Percentiles rank a stretch among this genome's conserved stretches.
These are phyloP conservation scores for Hippoglossus hippoglossus DNA, from an alignment of 2,797 vertebrate genomes.

Conservation along the genomic window DNA sequence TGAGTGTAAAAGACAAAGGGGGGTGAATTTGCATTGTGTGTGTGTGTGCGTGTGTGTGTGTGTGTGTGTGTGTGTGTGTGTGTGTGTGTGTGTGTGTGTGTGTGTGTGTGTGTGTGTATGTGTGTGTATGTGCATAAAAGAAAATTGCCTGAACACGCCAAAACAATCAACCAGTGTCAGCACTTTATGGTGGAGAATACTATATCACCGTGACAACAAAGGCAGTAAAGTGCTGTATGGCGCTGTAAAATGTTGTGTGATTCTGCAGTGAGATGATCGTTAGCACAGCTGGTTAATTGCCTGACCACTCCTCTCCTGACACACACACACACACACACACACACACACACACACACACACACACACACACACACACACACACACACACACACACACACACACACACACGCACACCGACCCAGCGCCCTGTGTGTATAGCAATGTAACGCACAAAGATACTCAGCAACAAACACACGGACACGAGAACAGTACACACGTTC, in stretches of 20 bases:
- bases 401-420: constrained; percentile 39
- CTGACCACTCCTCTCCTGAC: constrained; percentile 65
- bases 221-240: constrained; percentile 76
- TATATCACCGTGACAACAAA: constrained; percentile 80
- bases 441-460: constrained; percentile 3
- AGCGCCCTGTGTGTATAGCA: background rate
- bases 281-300: constrained; percentile 82
- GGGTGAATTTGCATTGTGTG: constrained; percentile 46
- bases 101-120: constrained; percentile 9
- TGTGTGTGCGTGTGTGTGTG: background rate
- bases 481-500: constrained; percentile 21
- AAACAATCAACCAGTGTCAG: constrained; percentile 79
- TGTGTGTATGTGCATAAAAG: constrained; percentile 21
- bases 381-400: constrained; percentile 35
- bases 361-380: constrained; percentile 38
- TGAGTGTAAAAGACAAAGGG: constrained; percentile 38
- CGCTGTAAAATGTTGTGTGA: constrained; percentile 77
- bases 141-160: constrained; percentile 64
- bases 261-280: constrained; percentile 75
- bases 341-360: constrained; percentile 47
- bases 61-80: constrained; percentile 4
- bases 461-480: constrained; percentile 22
- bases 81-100: background rate
- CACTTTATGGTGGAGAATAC: constrained; percentile 73
- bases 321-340: constrained; percentile 41